phyloP scores from a whole-genome alignment of 2,797 vertebrate species.

The Megaceryle alcyon region DNA sequence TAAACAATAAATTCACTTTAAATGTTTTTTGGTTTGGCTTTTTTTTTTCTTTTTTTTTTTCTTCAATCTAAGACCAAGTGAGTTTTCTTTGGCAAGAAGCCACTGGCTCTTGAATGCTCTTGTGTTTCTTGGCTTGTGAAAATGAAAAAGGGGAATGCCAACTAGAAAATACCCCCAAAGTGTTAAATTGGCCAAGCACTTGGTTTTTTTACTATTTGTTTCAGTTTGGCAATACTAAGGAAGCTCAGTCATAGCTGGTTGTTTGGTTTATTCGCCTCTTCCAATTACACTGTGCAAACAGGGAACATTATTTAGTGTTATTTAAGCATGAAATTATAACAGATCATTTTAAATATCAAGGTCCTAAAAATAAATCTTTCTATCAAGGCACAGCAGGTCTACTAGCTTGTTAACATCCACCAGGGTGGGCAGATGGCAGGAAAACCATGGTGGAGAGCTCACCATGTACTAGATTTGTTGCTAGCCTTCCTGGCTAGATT shows the following conservation, averaged over 20 bases:
- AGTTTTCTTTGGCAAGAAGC: slow-evolving; percentile 58
- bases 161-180: slow-evolving; percentile 26
- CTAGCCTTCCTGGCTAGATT: neutral
- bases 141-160: slow-evolving; percentile 31
- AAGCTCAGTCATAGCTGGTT: slow-evolving; percentile 62
- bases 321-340: slow-evolving; percentile 85
- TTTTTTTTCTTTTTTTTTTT: neutral
- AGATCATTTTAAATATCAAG: slow-evolving; percentile 80
- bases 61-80: neutral
- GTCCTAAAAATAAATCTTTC: slow-evolving; percentile 81
- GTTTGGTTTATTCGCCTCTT: slow-evolving; percentile 73
- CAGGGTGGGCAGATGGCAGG: slow-evolving; percentile 58
- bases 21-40: neutral
- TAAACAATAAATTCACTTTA: slow-evolving; percentile 28
- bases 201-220: slow-evolving; percentile 35
- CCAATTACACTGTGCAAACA: slow-evolving; percentile 80
- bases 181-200: slow-evolving; percentile 30
- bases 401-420: slow-evolving; percentile 73
- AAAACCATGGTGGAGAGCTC: neutral
- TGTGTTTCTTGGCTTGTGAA: slow-evolving; percentile 26
- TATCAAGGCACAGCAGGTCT: slow-evolving; percentile 73
- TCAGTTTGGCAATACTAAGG: slow-evolving; percentile 29
- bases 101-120: slow-evolving; percentile 33
- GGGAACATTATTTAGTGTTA: slow-evolving; percentile 79
- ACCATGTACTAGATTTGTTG: neutral